Conservation (phyloP, 2,888 invertebrate genomes). For the Heliconius cydno region DNA sequence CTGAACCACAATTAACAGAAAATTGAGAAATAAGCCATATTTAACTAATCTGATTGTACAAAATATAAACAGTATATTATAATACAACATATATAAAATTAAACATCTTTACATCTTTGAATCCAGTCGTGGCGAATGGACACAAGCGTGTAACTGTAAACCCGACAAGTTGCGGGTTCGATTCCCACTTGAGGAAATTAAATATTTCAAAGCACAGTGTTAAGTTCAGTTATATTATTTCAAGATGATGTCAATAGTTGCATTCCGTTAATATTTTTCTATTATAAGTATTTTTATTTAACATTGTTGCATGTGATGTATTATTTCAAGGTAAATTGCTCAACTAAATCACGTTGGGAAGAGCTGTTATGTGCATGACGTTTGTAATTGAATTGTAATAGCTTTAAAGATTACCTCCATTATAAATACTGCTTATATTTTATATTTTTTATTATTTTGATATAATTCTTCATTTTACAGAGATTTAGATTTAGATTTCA, state of each 20-base stretch:
- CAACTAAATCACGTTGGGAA: neutral
- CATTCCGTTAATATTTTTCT: neutral
- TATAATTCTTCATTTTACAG: neutral
- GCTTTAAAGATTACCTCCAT: neutral
- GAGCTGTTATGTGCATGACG: constrained; percentile 10
- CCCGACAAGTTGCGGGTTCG: no score
- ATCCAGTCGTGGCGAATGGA: no score
- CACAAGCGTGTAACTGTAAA: no score
- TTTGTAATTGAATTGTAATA: constrained; percentile 12
- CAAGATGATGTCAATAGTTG: neutral
- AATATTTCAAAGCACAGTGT: no score
- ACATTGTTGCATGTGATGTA: neutral
- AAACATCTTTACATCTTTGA: no score
- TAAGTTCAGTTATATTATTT: neutral
- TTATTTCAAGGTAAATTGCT: constrained; percentile 12
- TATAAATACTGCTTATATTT: neutral
- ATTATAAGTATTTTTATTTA: neutral
- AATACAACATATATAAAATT: no score
- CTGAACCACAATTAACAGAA: no score
- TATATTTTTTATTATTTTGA: neutral
- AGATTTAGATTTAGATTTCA: no score
- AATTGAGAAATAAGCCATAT: no score
- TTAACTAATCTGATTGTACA: no score
- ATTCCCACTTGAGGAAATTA: no score
- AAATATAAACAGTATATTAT: no score